phyloP scores from a whole-genome alignment of 2,113 vertebrate genomes.

The Ciconia boyciana region DNA sequence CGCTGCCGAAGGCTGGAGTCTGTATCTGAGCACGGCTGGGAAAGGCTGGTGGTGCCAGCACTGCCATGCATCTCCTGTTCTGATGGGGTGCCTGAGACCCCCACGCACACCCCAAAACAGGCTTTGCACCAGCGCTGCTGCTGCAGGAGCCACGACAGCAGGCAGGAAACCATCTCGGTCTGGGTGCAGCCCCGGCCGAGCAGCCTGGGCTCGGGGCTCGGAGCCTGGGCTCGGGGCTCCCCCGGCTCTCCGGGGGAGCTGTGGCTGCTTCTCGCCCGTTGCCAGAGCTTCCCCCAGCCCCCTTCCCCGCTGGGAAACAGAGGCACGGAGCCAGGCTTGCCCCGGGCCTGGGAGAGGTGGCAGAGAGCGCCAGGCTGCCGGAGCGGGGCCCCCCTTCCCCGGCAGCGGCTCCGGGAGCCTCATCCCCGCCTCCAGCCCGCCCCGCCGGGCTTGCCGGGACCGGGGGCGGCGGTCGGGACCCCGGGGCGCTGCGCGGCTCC shows the following conservation, averaged over 20 bases:
- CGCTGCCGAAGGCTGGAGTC: background rate
- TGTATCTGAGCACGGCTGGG: background rate
- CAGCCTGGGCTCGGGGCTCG: background rate
- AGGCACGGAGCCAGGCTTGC: background rate
- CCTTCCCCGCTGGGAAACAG: background rate
- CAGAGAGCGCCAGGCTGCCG: background rate
- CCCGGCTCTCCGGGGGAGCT: background rate
- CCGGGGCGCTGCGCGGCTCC: background rate
- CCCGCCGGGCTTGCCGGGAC: background rate
- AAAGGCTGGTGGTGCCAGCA: accelerated
- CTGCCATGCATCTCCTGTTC: background rate
- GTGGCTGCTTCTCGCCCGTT: background rate
- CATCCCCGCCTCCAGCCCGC: constrained; percentile 16
- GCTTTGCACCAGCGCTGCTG: background rate
- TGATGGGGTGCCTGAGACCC: background rate
- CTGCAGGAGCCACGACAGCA: background rate
- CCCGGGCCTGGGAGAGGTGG: background rate
- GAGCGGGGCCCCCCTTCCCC: background rate
- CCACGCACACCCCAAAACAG: accelerated
- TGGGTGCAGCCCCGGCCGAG: background rate
- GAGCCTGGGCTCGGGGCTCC: background rate
- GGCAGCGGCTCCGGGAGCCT: background rate
- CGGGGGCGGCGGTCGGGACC: background rate
- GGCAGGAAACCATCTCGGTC: background rate
- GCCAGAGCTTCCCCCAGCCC: background rate